These are phyloP conservation scores for Anagyrus pseudococci DNA, from an alignment of 2,888 invertebrate genomes.

Conservation along the genomic window DNA sequence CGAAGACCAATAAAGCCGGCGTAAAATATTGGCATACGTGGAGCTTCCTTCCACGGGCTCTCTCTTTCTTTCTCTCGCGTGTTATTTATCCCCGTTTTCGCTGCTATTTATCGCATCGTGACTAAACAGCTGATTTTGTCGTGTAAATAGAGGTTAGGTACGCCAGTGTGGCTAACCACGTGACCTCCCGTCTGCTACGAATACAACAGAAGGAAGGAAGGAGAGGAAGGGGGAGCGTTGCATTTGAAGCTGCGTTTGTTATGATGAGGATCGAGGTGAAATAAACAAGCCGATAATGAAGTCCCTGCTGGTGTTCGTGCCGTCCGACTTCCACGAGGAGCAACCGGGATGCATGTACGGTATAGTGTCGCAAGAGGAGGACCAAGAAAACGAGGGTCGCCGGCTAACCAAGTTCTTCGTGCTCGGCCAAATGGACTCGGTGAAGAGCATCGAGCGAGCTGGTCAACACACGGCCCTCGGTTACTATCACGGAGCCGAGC, in stretches of 20 bases:
- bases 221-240: not conserved
- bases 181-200: no score
- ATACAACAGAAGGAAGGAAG: no score
- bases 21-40: conserved; percentile 32
- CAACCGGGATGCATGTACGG: conserved; percentile 53
- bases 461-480: conserved; percentile 45
- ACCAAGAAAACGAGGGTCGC: conserved; percentile 29
- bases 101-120: conserved; percentile 4
- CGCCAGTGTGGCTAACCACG: not conserved
- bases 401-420: conserved; percentile 51
- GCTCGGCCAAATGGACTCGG: conserved; percentile 42
- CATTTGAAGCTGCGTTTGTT: not conserved
- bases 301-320: conserved; percentile 53
- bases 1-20: no score
- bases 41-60: conserved; percentile 13
- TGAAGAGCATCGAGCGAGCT: conserved; percentile 35
- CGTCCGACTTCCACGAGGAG: conserved; percentile 44
- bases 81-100: no score
- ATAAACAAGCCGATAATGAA: conserved; percentile 41
- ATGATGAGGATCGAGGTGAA: not conserved
- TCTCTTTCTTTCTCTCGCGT: not conserved
- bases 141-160: not conserved
- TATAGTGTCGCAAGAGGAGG: conserved; percentile 45
- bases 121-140: conserved; percentile 18
- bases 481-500: conserved; percentile 46